Conservation (phyloP, 2,797 vertebrate genomes). For the Mormyrops attenuatus region DNA sequence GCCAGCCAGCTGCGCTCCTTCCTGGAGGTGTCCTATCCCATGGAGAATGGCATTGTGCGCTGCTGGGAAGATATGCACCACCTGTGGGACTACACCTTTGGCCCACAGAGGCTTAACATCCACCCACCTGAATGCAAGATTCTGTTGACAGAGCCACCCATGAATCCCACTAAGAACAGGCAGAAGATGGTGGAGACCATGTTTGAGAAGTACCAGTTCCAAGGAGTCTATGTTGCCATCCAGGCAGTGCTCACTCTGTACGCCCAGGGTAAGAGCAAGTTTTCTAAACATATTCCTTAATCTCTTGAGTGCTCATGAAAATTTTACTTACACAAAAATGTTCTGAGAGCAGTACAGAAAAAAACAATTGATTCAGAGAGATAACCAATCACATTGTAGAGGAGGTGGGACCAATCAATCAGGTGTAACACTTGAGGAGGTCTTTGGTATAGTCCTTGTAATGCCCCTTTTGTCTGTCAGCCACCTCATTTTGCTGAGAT, state of each 20-base stretch:
- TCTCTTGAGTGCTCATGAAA: neutral
- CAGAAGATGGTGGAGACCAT: slow-evolving; percentile 74
- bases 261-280: slow-evolving; percentile 63
- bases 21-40: slow-evolving; percentile 74
- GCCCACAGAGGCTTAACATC: slow-evolving; percentile 60
- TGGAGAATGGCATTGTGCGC: slow-evolving; percentile 76
- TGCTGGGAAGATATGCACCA: slow-evolving; percentile 74
- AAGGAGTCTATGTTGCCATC: slow-evolving; percentile 70
- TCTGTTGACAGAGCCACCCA: slow-evolving; percentile 70
- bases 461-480: neutral
- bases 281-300: neutral
- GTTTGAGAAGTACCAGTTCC: slow-evolving; percentile 73
- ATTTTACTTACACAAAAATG: neutral
- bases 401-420: neutral
- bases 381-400: neutral
- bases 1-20: slow-evolving; percentile 71
- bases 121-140: slow-evolving; percentile 66
- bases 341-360: neutral
- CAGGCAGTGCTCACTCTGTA: slow-evolving; percentile 76
- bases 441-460: neutral
- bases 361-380: neutral
- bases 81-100: slow-evolving; percentile 75
- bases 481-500: neutral
- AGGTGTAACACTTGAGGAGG: neutral
- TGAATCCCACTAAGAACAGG: slow-evolving; percentile 73